Evolutionary conservation across 2,888 invertebrate genomes (phyloP), one percentile per base, ranked within the genome.

Genomic region (Acanthococcus lagerstroemiae): DNA sequence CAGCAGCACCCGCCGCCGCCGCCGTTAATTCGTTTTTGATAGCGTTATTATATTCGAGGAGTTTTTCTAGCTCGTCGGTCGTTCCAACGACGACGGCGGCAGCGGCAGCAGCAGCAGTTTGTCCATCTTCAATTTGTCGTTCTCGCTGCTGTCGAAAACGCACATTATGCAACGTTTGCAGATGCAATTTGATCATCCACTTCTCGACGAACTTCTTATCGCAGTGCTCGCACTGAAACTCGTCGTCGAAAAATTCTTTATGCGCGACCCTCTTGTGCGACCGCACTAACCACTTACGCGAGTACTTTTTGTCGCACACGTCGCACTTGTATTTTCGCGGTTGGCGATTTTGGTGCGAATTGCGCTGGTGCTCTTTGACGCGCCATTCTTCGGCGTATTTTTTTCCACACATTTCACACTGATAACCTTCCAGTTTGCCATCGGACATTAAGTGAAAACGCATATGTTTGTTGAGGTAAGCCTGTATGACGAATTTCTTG

Each of bases 341-440:
- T 22, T 61, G 50, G 17, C 52, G 27, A 21, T 24, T 27, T 24
- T 26, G 30, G 52, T 61, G 61, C 37, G 61, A 21, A 21, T 61
- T 61, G 1, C 61, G 52, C 44, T 61, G 61, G 37, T 61, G 61
- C 22, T 61, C 61, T 26, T 30, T 52, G 54, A 61, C 61, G 30
- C 52, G 50, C 61, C 61, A 61, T 44, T 52, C 52, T 37, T 61
- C 61, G 37, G 61, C 52, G 37, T 30, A 61, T 48, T 61, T 61
- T 22, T 61, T 61, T 25, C 61, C 61, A 44, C 61, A 61, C 5
- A 61, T 61, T 37, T 61, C 61, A 52, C 61, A 61, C 54, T 61
- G 61, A 48, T 17, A 52, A 26, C 61, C 61, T 37, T 61, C 61
- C 27, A 61, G 48, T 52, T 61, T 50, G 24, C 61, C 61, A 15